Conservation (phyloP, 2,888 invertebrate genomes). For the Watsonalla binaria region DNA sequence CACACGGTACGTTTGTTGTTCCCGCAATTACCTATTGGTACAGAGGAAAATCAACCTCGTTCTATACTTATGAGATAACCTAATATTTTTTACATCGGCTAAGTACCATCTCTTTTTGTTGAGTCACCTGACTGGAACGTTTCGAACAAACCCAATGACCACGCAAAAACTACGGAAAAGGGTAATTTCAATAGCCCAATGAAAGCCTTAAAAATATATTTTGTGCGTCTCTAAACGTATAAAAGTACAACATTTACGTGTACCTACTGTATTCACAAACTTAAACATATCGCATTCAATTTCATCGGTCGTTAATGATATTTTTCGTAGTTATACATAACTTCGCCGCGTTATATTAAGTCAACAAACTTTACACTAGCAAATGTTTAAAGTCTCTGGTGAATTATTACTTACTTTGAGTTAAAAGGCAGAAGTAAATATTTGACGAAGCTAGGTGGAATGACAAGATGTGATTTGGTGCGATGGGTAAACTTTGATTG, state of each 20-base stretch:
- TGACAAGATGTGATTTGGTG: slow-evolving; percentile 9
- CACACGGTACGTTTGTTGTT: slow-evolving; percentile 21
- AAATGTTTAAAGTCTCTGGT: background rate
- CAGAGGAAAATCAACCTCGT: background rate
- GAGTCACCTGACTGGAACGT: slow-evolving; percentile 1
- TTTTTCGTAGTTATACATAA: background rate
- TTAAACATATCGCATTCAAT: background rate
- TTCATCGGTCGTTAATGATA: too few species aligned
- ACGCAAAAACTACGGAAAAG: slow-evolving; percentile 10
- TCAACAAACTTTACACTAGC: background rate
- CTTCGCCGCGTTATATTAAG: too few species aligned
- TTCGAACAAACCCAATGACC: slow-evolving; percentile 11
- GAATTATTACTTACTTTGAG: background rate
- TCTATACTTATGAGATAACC: background rate
- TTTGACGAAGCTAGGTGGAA: slow-evolving; percentile 1
- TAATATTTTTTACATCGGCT: background rate
- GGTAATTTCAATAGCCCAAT: slow-evolving; percentile 14
- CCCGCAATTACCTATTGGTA: slow-evolving; percentile 3
- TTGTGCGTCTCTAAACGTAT: background rate
- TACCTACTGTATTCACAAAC: background rate
- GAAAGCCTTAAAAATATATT: slow-evolving; percentile 9
- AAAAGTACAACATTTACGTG: background rate
- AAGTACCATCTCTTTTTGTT: background rate
- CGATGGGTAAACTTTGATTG: slow-evolving; percentile 54
- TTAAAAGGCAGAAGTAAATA: background rate